A percentile compares a stretch with the other conserved stretches of the same genome.
phyloP scores from a whole-genome alignment of 2,888 invertebrate species.

The Esperia sulphurella region DNA sequence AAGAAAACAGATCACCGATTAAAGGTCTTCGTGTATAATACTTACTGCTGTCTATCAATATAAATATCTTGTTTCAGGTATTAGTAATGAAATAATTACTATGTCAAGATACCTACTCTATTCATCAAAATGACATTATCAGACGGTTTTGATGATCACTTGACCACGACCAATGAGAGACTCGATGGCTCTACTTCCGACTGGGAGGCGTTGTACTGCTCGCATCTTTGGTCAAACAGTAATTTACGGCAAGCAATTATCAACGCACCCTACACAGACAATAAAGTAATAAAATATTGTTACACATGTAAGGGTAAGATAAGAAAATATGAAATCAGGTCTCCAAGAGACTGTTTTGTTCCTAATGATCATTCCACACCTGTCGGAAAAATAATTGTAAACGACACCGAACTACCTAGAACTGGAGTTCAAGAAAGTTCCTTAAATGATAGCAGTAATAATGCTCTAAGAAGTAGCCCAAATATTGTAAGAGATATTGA shows the following conservation, averaged over 20 bases:
- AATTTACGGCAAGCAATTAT: constrained; percentile 51
- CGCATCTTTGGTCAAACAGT: constrained; percentile 64
- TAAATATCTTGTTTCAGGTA: constrained; percentile 29
- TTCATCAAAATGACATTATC: constrained; percentile 52
- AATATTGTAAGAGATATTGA: constrained; percentile 24
- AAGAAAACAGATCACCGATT: no score
- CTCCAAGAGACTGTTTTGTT: constrained; percentile 42
- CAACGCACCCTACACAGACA: constrained; percentile 42
- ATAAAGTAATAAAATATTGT: constrained; percentile 55
- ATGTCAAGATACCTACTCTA: constrained; percentile 16
- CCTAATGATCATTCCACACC: constrained; percentile 68
- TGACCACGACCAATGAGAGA: constrained; percentile 32
- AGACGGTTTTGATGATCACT: constrained; percentile 38
- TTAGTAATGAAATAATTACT: constrained; percentile 16
- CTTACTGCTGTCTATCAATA: not conserved
- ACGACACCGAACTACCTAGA: constrained; percentile 12
- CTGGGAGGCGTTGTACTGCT: constrained; percentile 61
- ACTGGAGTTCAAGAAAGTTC: constrained; percentile 27
- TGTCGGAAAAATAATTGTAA: constrained; percentile 28
- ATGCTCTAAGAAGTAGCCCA: constrained; percentile 27
- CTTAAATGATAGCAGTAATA: constrained; percentile 26
- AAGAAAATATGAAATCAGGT: constrained; percentile 64
- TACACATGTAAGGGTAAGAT: constrained; percentile 68
- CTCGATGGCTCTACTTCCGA: constrained; percentile 44
- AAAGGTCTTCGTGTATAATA: no score